A percentile compares a stretch with the other conserved stretches of the same genome.
Evolutionary conservation across 2,113 vertebrate species (phyloP).

Genomic region (Lepisosteus oculatus): DNA sequence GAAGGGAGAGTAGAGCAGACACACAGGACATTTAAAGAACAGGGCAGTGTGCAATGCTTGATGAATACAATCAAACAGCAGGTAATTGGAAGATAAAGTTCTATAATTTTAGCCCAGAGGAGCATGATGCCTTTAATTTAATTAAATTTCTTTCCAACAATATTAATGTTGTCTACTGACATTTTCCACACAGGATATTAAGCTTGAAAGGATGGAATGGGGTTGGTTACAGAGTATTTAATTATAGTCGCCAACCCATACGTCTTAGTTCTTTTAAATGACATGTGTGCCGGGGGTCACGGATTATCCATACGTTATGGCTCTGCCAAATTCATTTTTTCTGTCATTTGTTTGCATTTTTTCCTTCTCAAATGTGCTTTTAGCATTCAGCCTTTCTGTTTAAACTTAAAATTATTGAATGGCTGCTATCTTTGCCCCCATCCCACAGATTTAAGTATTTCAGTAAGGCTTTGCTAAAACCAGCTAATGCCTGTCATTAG

Average conservation of each 20-base stretch:
- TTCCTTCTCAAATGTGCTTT: neutral
- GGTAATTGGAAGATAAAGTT: conserved; percentile 7
- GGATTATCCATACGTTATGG: conserved; percentile 27
- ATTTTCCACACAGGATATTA: conserved; percentile 46
- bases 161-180: conserved; percentile 32
- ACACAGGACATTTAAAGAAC: neutral
- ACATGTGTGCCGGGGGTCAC: conserved; percentile 36
- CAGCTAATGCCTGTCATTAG: too few species aligned
- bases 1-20: neutral
- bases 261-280: conserved; percentile 34
- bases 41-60: too few species aligned
- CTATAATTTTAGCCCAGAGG: conserved; percentile 23
- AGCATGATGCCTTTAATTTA: conserved; percentile 34
- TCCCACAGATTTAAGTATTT: neutral
- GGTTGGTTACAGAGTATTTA: conserved; percentile 41
- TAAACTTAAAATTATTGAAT: too few species aligned
- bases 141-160: conserved; percentile 35
- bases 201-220: conserved; percentile 21
- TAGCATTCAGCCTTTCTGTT: neutral
- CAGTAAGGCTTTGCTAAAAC: neutral
- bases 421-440: neutral
- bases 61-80: neutral
- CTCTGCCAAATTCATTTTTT: conserved; percentile 15
- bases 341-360: conserved; percentile 34
- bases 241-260: conserved; percentile 35